A percentile compares a stretch with the other conserved stretches of the same genome.
These are phyloP conservation scores for Melieria crassipennis DNA, from an alignment of 2,888 invertebrate species.

Conservation along the genomic window DNA sequence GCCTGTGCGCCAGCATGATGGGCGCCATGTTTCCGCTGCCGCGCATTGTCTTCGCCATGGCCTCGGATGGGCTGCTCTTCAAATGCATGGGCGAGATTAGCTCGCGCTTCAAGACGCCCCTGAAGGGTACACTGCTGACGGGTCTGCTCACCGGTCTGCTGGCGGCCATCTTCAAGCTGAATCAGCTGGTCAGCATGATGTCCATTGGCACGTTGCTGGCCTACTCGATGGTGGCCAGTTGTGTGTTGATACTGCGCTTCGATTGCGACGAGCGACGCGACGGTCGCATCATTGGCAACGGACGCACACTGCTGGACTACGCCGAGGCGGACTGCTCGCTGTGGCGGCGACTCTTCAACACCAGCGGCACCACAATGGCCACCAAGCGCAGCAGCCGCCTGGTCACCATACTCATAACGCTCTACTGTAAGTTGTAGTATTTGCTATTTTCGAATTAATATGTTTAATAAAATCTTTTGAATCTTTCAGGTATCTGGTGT, in stretches of 20 bases:
- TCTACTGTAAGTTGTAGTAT: conserved; percentile 62
- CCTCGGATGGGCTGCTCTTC: conserved; percentile 85
- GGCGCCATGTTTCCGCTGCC: conserved; percentile 89
- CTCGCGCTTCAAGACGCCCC: conserved; percentile 79
- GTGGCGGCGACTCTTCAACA: conserved; percentile 65
- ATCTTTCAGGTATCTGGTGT: conserved; percentile 53
- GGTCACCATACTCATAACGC: conserved; percentile 64
- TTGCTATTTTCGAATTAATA: neutral
- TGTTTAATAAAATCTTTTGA: neutral
- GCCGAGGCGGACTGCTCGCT: conserved; percentile 46
- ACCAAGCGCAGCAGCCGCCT: conserved; percentile 66
- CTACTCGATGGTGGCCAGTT: conserved; percentile 80
- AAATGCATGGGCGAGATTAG: conserved; percentile 78
- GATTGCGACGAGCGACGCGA: conserved; percentile 54
- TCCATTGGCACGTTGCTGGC: conserved; percentile 80
- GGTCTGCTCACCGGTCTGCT: conserved; percentile 79
- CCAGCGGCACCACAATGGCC: conserved; percentile 61
- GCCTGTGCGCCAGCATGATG: conserved; percentile 83
- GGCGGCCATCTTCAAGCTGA: conserved; percentile 76
- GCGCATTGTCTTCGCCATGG: conserved; percentile 89
- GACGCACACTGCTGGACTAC: conserved; percentile 41
- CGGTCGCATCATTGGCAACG: conserved; percentile 46
- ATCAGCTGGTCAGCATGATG: conserved; percentile 80
- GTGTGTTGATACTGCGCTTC: conserved; percentile 77
- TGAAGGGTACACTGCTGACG: conserved; percentile 79